phyloP scores from a whole-genome alignment of 2,888 invertebrate species.

The Coleophora flavipennella region DNA sequence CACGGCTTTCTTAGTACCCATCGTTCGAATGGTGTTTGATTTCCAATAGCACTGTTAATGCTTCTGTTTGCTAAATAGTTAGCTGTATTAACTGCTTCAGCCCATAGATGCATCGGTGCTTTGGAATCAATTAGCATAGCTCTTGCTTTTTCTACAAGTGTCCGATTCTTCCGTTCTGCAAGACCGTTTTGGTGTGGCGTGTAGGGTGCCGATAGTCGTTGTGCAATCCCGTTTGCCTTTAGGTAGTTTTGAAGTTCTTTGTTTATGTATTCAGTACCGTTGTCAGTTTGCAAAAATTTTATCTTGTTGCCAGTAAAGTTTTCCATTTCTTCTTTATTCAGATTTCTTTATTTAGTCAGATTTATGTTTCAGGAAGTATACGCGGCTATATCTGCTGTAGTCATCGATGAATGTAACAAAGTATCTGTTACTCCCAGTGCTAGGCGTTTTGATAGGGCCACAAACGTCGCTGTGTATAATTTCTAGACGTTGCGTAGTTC shows the following conservation, averaged over 20 bases:
- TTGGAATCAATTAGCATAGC: background rate
- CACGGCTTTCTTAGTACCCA: no score
- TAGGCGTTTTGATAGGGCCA: no score
- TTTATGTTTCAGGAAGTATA: no score
- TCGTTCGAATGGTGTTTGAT: background rate
- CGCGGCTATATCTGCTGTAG: no score
- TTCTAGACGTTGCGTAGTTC: no score
- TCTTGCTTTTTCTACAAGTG: background rate
- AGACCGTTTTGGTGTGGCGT: background rate
- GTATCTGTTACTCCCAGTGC: no score
- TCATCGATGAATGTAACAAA: no score
- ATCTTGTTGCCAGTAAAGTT: background rate
- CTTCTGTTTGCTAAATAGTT: background rate
- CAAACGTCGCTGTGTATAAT: no score
- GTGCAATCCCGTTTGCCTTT: background rate
- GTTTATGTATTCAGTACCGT: background rate
- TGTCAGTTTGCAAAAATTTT: background rate
- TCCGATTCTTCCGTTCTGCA: background rate
- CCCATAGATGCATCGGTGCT: constrained; percentile 2
- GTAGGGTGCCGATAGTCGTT: background rate
- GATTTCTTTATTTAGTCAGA: no score
- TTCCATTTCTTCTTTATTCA: no score
- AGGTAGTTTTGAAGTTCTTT: background rate
- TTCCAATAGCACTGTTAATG: no score
- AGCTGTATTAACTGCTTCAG: background rate